A percentile compares a stretch with the other conserved stretches of the same genome.
Conservation (phyloP, 2,113 vertebrate genomes). For the Sigmodon hispidus region DNA sequence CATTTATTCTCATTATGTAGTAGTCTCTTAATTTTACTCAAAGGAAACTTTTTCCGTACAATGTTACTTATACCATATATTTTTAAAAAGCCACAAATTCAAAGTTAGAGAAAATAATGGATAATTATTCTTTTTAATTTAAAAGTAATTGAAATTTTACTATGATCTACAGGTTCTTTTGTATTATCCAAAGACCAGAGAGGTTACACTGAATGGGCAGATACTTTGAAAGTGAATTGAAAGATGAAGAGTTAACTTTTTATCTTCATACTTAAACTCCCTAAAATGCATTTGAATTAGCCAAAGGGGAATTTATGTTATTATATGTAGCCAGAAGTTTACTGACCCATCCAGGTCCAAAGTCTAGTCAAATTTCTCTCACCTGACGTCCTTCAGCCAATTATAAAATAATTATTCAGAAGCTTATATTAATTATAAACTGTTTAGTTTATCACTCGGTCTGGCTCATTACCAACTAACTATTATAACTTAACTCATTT, state of each 20-base stretch:
- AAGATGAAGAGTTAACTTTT: not conserved
- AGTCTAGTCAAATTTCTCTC: too few relatives aligned
- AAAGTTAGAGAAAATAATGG: not conserved
- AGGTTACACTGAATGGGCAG: rapidly evolving
- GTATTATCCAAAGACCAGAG: not conserved
- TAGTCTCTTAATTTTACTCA: not conserved
- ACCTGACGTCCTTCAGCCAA: too few relatives aligned
- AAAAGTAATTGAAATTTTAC: not conserved
- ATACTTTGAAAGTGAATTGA: not conserved
- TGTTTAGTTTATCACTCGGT: too few relatives aligned
- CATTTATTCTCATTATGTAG: not conserved
- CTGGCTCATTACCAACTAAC: too few relatives aligned
- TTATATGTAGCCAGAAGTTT: too few relatives aligned
- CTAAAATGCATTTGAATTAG: not conserved
- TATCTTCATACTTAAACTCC: not conserved
- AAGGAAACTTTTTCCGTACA: not conserved
- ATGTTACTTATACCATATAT: not conserved
- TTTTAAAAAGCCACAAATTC: conserved; percentile 9
- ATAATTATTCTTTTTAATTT: not conserved
- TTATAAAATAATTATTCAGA: too few relatives aligned
- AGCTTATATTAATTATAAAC: too few relatives aligned
- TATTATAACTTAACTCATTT: too few relatives aligned
- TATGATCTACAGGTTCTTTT: not conserved
- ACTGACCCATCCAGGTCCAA: too few relatives aligned
- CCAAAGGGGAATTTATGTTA: conserved; percentile 7